Conservation (phyloP, 2,797 vertebrate species). For the Calcarius lapponicus region DNA sequence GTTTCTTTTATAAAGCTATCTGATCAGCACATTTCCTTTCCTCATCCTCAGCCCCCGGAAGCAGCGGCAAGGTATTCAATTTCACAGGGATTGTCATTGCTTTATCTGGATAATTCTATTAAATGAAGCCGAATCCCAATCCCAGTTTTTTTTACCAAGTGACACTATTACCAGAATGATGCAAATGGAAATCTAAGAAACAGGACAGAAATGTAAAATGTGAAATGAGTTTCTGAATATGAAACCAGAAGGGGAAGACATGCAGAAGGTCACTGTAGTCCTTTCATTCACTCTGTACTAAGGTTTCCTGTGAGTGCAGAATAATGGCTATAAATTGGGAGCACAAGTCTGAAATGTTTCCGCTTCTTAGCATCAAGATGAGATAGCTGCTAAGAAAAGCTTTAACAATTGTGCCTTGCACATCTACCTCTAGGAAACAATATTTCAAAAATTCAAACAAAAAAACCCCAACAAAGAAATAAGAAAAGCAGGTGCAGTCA, state of each 20-base stretch:
- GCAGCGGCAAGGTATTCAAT: not conserved
- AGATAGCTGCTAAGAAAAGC: not conserved
- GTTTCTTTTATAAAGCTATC: not conserved
- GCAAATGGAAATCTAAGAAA: not conserved
- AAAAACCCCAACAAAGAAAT: not conserved
- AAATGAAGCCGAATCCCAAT: not conserved
- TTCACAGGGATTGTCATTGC: fast-evolving
- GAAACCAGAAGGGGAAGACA: not conserved
- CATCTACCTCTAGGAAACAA: not conserved
- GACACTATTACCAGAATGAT: not conserved
- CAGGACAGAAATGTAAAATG: not conserved
- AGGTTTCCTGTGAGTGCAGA: not conserved
- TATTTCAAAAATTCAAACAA: not conserved
- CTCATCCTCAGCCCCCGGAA: not conserved
- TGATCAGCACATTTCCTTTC: not conserved
- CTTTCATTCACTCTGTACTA: not conserved
- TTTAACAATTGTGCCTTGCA: not conserved
- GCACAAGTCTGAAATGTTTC: not conserved
- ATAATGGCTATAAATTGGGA: not conserved
- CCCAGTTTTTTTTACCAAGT: not conserved
- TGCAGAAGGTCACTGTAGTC: not conserved
- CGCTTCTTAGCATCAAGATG: not conserved
- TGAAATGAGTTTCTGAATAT: not conserved
- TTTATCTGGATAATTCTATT: not conserved
- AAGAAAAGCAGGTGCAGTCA: not conserved